A percentile compares a stretch with the other conserved stretches of the same genome.
Conservation (phyloP, 2,797 vertebrate genomes). For the Rousettus madagascariensis region DNA sequence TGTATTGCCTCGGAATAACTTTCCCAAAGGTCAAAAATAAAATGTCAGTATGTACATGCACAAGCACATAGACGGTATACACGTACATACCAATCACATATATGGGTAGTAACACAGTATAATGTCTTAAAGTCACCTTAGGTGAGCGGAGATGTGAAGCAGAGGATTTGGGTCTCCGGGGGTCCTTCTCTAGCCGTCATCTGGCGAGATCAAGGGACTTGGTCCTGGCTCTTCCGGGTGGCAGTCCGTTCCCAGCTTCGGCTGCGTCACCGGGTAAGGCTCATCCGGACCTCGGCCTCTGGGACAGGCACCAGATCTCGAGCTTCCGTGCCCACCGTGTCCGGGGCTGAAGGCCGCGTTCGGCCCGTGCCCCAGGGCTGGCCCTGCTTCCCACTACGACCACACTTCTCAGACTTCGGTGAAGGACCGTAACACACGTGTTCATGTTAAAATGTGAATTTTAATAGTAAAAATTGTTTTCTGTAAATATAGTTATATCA, state of each 20-base stretch:
- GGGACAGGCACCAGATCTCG: neutral
- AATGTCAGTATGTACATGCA: rapidly evolving
- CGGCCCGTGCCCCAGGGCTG: rapidly evolving
- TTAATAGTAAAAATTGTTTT: constrained; percentile 84
- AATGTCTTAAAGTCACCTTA: neutral
- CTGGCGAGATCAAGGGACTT: neutral
- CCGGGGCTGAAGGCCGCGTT: neutral
- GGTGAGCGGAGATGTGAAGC: neutral
- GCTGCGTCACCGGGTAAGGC: neutral
- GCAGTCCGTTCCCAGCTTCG: neutral
- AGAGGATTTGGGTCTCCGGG: neutral
- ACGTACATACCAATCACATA: too few relatives aligned
- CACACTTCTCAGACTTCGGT: rapidly evolving
- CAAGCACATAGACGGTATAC: rapidly evolving
- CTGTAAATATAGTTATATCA: constrained; percentile 78
- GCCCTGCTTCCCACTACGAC: neutral
- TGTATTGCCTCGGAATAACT: neutral
- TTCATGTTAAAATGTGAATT: constrained; percentile 84
- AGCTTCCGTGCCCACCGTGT: rapidly evolving
- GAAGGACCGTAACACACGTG: constrained; percentile 32
- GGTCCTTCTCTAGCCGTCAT: neutral
- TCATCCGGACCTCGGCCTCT: neutral
- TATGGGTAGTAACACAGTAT: neutral
- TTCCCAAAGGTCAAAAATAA: neutral
- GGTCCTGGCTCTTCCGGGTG: neutral